Conservation (phyloP, 2,113 vertebrate genomes). For the Ceratotherium simum region DNA sequence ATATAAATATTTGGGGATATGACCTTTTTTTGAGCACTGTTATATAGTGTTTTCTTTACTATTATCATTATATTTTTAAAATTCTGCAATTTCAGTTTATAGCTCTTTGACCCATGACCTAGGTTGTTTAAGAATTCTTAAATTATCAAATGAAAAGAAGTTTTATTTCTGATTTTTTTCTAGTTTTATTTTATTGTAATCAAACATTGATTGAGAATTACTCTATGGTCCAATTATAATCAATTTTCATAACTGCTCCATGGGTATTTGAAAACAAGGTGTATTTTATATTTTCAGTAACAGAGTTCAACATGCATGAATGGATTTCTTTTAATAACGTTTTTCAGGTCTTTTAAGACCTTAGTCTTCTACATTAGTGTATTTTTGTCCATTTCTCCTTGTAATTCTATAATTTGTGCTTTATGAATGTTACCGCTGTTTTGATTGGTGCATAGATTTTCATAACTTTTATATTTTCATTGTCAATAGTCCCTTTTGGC, state of each 20-base stretch:
- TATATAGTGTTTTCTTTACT: neutral
- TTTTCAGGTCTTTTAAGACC: neutral
- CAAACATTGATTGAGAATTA: neutral
- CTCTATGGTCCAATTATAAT: neutral
- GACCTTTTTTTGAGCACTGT: neutral
- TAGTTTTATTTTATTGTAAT: constrained; percentile 23
- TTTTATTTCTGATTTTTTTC: constrained; percentile 47
- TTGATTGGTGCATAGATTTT: constrained; percentile 47
- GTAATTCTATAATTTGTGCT: constrained; percentile 29
- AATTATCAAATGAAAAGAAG: neutral
- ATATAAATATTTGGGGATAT: neutral
- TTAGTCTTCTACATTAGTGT: neutral
- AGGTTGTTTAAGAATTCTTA: neutral
- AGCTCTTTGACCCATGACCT: neutral
- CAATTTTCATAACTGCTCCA: neutral
- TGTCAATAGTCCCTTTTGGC: constrained; percentile 27
- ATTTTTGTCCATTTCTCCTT: neutral
- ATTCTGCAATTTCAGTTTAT: neutral
- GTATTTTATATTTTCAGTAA: neutral
- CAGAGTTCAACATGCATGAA: neutral
- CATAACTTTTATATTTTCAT: constrained; percentile 43
- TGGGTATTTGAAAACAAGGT: neutral
- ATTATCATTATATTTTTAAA: neutral
- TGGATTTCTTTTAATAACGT: constrained; percentile 23
- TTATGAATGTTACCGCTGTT: constrained; percentile 24